These are phyloP conservation scores for Scaptomyza montana DNA, from an alignment of 1,140 invertebrate species.

Conservation along the genomic window DNA sequence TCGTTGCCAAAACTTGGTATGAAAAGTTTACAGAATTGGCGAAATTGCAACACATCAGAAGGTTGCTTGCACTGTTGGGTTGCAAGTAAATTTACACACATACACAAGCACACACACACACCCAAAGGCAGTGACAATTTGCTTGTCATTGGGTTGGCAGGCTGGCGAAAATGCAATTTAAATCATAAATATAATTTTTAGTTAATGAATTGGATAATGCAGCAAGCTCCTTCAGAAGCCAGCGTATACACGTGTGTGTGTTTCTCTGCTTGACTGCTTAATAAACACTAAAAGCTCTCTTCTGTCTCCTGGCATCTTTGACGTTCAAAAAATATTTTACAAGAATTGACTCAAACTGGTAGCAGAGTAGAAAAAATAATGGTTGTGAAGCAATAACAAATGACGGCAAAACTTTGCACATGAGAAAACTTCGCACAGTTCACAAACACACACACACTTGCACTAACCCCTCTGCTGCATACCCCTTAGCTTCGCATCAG, in stretches of 20 bases:
- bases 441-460: not conserved
- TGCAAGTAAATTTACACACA: not conserved
- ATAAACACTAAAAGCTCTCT: constrained; percentile 9
- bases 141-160: constrained; percentile 27
- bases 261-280: constrained; percentile 9
- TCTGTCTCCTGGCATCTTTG: constrained; percentile 26
- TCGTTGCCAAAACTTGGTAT: too few species aligned
- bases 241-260: not conserved
- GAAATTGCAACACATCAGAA: not conserved
- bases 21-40: not conserved
- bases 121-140: constrained; percentile 1
- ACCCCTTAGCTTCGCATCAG: too few species aligned
- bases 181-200: constrained; percentile 79
- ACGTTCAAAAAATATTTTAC: constrained; percentile 61
- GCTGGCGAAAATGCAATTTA: constrained; percentile 68
- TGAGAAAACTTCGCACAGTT: constrained; percentile 46
- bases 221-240: constrained; percentile 29
- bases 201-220: constrained; percentile 78
- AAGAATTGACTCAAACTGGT: constrained; percentile 62
- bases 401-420: constrained; percentile 60
- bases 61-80: constrained; percentile 10
- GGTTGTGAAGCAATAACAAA: not conserved
- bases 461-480: not conserved
- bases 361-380: constrained; percentile 60
- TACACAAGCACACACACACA: not conserved